A percentile compares a stretch with the other conserved stretches of the same genome.
These are phyloP conservation scores for Wiebesia pumilae DNA, from an alignment of 1,140 invertebrate genomes.

Conservation along the genomic window DNA sequence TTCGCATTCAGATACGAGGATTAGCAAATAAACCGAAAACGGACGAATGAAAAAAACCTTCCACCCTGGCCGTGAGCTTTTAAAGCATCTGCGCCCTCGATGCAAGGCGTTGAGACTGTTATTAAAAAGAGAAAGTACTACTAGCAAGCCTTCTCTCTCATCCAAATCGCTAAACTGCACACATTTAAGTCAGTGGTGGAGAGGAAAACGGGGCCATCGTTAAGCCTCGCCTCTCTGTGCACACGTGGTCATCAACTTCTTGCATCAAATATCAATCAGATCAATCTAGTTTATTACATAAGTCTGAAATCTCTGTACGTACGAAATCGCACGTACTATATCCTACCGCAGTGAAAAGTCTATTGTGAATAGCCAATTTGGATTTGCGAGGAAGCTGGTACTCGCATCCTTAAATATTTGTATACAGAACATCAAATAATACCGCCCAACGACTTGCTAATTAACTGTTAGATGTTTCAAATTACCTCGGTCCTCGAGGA, in stretches of 20 bases:
- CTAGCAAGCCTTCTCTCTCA: not conserved
- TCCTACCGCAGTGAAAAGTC: not conserved
- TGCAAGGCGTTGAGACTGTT: too few relatives aligned
- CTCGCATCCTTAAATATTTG: not conserved
- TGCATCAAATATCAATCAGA: not conserved
- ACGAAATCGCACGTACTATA: not conserved
- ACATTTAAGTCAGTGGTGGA: not conserved
- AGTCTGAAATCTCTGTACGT: not conserved
- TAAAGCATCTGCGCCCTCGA: too few relatives aligned
- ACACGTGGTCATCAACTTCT: not conserved
- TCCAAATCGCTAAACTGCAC: not conserved
- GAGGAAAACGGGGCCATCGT: not conserved
- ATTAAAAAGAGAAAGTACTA: not conserved
- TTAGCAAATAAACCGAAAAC: too few relatives aligned
- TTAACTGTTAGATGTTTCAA: too few relatives aligned
- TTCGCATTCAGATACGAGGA: too few relatives aligned
- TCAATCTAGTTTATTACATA: not conserved
- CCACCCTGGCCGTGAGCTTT: too few relatives aligned
- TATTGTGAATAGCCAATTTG: not conserved
- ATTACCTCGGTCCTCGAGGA: too few relatives aligned
- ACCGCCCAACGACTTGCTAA: too few relatives aligned
- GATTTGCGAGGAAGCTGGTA: not conserved
- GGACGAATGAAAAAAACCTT: too few relatives aligned
- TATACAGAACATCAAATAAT: not conserved
- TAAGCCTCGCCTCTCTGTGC: not conserved